Conservation (phyloP, 1,140 invertebrate genomes). For the Drusus annulatus region DNA sequence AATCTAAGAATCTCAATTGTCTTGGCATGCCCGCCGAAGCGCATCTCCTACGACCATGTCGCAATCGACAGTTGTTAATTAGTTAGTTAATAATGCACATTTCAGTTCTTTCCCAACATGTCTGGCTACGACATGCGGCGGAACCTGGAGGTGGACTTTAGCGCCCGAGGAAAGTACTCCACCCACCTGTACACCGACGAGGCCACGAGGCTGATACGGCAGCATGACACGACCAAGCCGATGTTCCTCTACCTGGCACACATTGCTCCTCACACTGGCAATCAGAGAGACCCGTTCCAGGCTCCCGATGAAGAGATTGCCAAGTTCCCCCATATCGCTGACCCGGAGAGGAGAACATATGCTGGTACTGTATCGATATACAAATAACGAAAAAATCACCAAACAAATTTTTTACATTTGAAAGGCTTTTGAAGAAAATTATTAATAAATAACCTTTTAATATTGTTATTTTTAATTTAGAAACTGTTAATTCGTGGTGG, state of each 20-base stretch:
- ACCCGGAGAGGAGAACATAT: conserved; percentile 82
- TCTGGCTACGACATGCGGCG: conserved; percentile 80
- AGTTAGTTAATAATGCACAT: not conserved
- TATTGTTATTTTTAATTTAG: no score
- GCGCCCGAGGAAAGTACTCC: conserved; percentile 69
- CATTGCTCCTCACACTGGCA: conserved; percentile 85
- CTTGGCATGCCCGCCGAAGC: no score
- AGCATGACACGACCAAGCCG: conserved; percentile 74
- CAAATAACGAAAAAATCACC: no score
- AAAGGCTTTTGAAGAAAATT: no score
- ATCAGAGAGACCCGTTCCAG: conserved; percentile 79
- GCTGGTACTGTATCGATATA: conserved; percentile 73
- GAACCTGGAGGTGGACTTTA: conserved; percentile 75
- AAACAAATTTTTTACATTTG: no score
- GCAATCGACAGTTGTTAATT: no score
- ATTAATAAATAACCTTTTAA: no score
- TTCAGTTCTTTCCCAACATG: conserved; percentile 54
- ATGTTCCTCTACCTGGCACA: conserved; percentile 88
- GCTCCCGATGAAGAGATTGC: conserved; percentile 82
- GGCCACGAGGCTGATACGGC: conserved; percentile 72
- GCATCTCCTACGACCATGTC: no score
- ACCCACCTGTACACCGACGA: conserved; percentile 57
- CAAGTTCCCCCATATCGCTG: conserved; percentile 82
- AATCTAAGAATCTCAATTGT: no score
- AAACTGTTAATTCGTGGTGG: no score